Percentiles rank a stretch among this genome's conserved stretches.
phyloP scores from a whole-genome alignment of 1,140 invertebrate genomes.

The Chironomus striatipennis region DNA sequence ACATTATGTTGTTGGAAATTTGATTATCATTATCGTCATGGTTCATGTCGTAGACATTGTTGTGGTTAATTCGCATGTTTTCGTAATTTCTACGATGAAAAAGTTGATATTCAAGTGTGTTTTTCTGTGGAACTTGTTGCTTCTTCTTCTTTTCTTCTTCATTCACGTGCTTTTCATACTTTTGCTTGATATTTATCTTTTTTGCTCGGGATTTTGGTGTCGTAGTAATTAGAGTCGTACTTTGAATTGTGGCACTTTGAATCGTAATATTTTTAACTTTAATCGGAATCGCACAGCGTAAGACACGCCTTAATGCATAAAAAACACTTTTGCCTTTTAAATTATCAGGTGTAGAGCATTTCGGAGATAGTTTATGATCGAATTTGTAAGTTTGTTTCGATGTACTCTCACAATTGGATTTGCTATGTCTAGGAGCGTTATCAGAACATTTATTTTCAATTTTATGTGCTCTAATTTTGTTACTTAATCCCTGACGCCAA shows the following conservation, averaged over 20 bases:
- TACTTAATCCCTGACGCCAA: slow-evolving; percentile 50
- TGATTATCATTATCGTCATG: neutral
- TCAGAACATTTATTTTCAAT: slow-evolving; percentile 16
- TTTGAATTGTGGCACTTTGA: slow-evolving; percentile 11
- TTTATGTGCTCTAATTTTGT: slow-evolving; percentile 35
- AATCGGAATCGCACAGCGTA: slow-evolving; percentile 30
- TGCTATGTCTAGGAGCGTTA: slow-evolving; percentile 40
- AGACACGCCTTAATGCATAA: slow-evolving; percentile 34
- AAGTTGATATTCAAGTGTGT: neutral
- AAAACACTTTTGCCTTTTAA: slow-evolving; percentile 53
- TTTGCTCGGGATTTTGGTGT: neutral
- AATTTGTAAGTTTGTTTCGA: slow-evolving; percentile 40
- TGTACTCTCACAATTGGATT: slow-evolving; percentile 33
- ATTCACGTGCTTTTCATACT: slow-evolving; percentile 1
- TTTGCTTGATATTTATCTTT: neutral
- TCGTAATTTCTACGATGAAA: neutral
- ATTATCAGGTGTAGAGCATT: slow-evolving; percentile 49
- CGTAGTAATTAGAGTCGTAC: neutral
- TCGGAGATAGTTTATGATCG: slow-evolving; percentile 51
- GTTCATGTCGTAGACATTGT: neutral
- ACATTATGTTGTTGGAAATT: neutral
- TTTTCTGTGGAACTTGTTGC: neutral
- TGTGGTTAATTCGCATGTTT: neutral
- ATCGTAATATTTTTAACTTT: neutral
- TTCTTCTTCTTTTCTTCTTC: neutral